phyloP scores from a whole-genome alignment of 2,113 vertebrate species.

The Notechis scutatus region DNA sequence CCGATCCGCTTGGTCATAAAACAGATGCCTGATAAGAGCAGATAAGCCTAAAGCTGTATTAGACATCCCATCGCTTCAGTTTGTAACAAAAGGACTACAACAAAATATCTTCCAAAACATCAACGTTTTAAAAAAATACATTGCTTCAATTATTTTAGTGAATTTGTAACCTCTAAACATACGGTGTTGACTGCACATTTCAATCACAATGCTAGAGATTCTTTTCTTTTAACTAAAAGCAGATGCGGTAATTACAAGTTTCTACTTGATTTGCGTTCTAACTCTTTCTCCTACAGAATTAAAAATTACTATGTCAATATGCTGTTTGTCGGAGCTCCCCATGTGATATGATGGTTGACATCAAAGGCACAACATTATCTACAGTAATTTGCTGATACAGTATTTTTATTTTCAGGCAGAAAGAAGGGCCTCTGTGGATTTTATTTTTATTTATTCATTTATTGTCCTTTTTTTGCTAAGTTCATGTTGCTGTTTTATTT shows the following conservation, averaged over 20 bases:
- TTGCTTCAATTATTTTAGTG: conserved; percentile 1
- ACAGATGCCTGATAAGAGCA: conserved; percentile 27
- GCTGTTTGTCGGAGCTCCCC: too few relatives aligned
- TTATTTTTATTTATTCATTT: neutral
- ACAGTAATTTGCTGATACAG: neutral
- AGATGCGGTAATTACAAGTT: neutral
- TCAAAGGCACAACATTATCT: neutral
- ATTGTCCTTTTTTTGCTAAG: neutral
- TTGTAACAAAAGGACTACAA: neutral
- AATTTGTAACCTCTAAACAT: neutral
- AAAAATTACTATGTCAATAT: neutral
- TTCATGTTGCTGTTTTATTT: neutral
- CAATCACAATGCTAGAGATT: neutral
- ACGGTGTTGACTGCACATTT: neutral
- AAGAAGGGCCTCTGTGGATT: neutral
- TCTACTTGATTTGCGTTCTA: neutral
- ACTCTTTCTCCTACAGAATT: neutral
- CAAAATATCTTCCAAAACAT: neutral
- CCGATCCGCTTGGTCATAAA: conserved; percentile 1
- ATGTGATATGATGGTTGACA: neutral
- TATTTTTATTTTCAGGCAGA: neutral
- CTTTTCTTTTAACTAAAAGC: neutral
- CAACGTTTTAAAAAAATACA: neutral
- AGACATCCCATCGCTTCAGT: neutral
- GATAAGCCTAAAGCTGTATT: conserved; percentile 1